A percentile compares a stretch with the other conserved stretches of the same genome.
phyloP scores from a whole-genome alignment of 2,888 invertebrate genomes.

The Callyntrura sp. region DNA sequence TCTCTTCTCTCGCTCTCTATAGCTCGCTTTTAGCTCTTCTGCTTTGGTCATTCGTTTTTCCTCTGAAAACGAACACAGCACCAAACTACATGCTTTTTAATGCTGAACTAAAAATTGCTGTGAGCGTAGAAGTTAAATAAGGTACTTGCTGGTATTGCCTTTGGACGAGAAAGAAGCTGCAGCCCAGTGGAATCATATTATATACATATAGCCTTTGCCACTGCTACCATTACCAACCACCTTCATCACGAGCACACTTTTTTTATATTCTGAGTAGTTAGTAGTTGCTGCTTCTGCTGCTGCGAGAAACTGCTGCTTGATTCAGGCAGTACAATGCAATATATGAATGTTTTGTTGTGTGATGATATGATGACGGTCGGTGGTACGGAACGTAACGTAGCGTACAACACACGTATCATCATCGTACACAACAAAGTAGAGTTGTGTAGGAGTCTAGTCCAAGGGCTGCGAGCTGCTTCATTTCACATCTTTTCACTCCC shows the following conservation, averaged over 20 bases:
- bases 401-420: background rate
- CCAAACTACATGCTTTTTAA: conserved; percentile 60
- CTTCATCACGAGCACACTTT: too few relatives aligned
- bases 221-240: conserved; percentile 18
- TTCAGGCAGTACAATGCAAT: conserved; percentile 25
- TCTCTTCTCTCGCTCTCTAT: background rate
- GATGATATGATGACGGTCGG: conserved; percentile 47
- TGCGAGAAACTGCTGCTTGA: conserved; percentile 1
- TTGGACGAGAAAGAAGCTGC: conserved; percentile 19
- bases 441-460: conserved; percentile 77
- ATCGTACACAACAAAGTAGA: conserved; percentile 6
- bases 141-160: background rate
- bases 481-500: conserved; percentile 79
- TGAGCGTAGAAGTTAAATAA: conserved; percentile 35
- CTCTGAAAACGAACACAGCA: conserved; percentile 44
- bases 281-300: background rate
- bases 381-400: conserved; percentile 2
- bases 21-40: conserved; percentile 23
- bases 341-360: conserved; percentile 75
- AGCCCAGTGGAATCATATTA: background rate
- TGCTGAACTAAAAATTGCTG: conserved; percentile 13
- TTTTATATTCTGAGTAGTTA: background rate
- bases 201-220: conserved; percentile 21
- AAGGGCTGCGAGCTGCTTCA: conserved; percentile 78
- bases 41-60: conserved; percentile 70